A percentile compares a stretch with the other conserved stretches of the same genome.
These are phyloP conservation scores for Platyscapa corneri DNA, from an alignment of 1,140 invertebrate genomes.

Conservation along the genomic window DNA sequence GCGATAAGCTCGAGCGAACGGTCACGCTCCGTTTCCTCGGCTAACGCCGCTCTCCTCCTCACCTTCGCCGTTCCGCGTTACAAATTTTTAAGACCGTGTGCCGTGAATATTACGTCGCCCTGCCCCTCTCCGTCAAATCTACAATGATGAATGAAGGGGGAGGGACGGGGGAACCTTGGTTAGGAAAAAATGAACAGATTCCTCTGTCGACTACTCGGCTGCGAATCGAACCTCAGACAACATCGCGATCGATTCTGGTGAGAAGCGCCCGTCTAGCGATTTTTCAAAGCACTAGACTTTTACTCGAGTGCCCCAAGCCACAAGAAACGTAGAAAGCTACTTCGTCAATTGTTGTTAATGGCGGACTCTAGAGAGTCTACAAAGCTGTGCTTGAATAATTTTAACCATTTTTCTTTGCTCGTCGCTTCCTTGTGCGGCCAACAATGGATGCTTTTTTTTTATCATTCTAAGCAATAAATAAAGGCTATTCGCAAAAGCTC, in stretches of 20 bases:
- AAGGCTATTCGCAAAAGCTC: no score
- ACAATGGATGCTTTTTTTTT: no score
- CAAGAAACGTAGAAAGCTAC: not conserved
- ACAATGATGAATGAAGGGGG: not conserved
- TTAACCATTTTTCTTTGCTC: no score
- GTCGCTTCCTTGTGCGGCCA: no score
- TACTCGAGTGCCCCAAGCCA: no score
- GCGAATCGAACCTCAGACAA: not conserved
- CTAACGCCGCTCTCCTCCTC: not conserved
- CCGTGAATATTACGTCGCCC: conserved; percentile 10
- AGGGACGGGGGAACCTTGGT: not conserved
- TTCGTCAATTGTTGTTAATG: not conserved
- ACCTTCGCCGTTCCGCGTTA: conserved; percentile 14
- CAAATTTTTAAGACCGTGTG: conserved; percentile 54
- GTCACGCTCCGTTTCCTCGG: conserved; percentile 61
- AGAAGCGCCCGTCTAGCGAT: not conserved
- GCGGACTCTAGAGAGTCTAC: no score
- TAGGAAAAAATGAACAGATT: not conserved
- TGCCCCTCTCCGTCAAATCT: not conserved
- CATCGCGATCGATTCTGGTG: not conserved
- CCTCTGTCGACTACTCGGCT: not conserved
- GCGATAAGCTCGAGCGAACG: conserved; percentile 62
- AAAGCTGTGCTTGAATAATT: no score
- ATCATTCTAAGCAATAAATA: no score
- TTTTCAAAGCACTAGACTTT: not conserved